These are phyloP conservation scores for Apodemia mormo DNA, from an alignment of 2,888 invertebrate genomes.

Conservation along the genomic window DNA sequence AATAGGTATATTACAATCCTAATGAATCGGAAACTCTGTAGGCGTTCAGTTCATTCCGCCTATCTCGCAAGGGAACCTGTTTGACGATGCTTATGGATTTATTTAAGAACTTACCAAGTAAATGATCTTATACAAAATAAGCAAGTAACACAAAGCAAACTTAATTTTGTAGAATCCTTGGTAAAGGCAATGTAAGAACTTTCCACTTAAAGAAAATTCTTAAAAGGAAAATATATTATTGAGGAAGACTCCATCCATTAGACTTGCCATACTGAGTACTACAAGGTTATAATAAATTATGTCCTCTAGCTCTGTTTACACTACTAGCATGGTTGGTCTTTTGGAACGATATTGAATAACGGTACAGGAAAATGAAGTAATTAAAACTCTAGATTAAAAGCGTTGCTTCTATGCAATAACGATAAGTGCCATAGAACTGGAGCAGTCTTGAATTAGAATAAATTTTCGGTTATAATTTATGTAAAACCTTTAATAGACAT, in stretches of 20 bases:
- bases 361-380: conserved; percentile 6
- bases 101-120: too few relatives aligned
- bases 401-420: background rate
- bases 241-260: conserved; percentile 22
- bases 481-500: too few relatives aligned
- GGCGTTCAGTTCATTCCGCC: too few relatives aligned
- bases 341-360: background rate
- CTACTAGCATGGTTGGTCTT: background rate
- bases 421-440: too few relatives aligned
- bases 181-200: conserved; percentile 10
- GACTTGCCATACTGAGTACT: background rate
- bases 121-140: background rate
- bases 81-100: too few relatives aligned
- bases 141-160: background rate
- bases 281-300: conserved; percentile 24
- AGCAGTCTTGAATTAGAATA: too few relatives aligned
- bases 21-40: too few relatives aligned
- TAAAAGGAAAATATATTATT: conserved; percentile 14
- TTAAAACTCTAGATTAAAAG: background rate
- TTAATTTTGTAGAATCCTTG: conserved; percentile 11
- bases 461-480: too few relatives aligned
- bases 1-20: too few relatives aligned
- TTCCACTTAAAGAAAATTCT: conserved; percentile 21
- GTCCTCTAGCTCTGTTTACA: conserved; percentile 18
- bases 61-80: too few relatives aligned